Conservation (phyloP, 2,797 vertebrate genomes). For the Channa striata region DNA sequence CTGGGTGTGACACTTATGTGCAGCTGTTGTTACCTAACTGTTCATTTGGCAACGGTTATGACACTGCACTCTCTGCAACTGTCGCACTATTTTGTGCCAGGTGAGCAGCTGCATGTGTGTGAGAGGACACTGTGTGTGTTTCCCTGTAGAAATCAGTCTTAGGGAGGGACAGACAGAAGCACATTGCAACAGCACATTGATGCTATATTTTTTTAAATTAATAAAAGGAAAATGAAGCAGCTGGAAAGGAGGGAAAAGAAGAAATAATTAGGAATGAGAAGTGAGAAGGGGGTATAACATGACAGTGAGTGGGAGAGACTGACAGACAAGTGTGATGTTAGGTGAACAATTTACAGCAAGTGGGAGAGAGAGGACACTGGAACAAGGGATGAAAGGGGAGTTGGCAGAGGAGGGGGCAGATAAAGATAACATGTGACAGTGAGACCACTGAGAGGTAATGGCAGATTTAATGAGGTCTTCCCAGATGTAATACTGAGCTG, state of each 20-base stretch:
- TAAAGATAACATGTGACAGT: constrained; percentile 68
- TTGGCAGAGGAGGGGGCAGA: constrained; percentile 54
- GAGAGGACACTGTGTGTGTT: constrained; percentile 6
- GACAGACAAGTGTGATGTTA: constrained; percentile 39
- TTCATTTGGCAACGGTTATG: constrained; percentile 42
- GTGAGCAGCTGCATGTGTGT: constrained; percentile 6
- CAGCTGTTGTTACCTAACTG: constrained; percentile 29
- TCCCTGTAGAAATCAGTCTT: constrained; percentile 36
- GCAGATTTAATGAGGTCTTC: constrained; percentile 76
- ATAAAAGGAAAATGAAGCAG: constrained; percentile 19
- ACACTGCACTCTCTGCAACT: constrained; percentile 22
- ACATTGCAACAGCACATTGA: constrained; percentile 6
- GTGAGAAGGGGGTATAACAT: constrained; percentile 13
- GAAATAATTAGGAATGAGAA: constrained; percentile 44
- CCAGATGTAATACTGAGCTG: constrained; percentile 64
- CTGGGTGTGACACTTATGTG: constrained; percentile 32
- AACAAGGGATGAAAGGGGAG: constrained; percentile 49
- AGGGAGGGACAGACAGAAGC: constrained; percentile 13
- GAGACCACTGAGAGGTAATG: constrained; percentile 64
- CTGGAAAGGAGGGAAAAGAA: constrained; percentile 18
- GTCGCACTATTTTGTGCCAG: constrained; percentile 29
- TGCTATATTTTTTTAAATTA: constrained; percentile 53
- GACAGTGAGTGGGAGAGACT: constrained; percentile 21
- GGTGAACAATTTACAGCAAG: constrained; percentile 17
- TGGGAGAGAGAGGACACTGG: constrained; percentile 1